phyloP scores from a whole-genome alignment of 2,888 invertebrate species.

The Aspidiotus destructor region DNA sequence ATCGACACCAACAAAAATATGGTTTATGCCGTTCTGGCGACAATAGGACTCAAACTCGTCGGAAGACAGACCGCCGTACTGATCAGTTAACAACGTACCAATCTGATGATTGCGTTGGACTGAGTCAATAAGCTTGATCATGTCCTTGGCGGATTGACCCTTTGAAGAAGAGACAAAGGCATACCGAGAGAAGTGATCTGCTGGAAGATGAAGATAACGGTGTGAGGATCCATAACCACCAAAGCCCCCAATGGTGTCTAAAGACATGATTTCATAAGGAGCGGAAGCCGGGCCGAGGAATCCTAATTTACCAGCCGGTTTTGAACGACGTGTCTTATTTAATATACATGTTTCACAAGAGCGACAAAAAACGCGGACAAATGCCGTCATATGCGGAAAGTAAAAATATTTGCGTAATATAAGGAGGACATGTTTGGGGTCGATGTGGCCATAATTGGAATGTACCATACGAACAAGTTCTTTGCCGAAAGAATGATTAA shows the following conservation, averaged over 20 bases:
- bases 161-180: constrained; percentile 38
- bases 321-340: constrained; percentile 39
- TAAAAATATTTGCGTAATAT: constrained; percentile 4
- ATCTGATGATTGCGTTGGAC: constrained; percentile 26
- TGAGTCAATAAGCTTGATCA: constrained; percentile 36
- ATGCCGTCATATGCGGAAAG: constrained; percentile 33
- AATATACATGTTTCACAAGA: constrained; percentile 37
- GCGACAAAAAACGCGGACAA: constrained; percentile 35
- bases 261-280: constrained; percentile 39
- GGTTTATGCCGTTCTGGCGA: not conserved
- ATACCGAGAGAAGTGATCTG: constrained; percentile 38
- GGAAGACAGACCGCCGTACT: not conserved
- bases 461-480: constrained; percentile 7
- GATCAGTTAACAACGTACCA: not conserved
- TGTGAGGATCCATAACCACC: constrained; percentile 38
- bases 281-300: constrained; percentile 38
- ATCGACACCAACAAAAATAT: constrained; percentile 20
- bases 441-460: constrained; percentile 15
- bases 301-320: constrained; percentile 37
- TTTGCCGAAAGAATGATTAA: not conserved
- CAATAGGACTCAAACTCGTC: not conserved
- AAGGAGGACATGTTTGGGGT: not conserved
- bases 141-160: constrained; percentile 38
- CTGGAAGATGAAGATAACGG: constrained; percentile 38
- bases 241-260: constrained; percentile 40